Conservation (phyloP, 1,140 invertebrate species). For the Sycophaga agraensis region DNA sequence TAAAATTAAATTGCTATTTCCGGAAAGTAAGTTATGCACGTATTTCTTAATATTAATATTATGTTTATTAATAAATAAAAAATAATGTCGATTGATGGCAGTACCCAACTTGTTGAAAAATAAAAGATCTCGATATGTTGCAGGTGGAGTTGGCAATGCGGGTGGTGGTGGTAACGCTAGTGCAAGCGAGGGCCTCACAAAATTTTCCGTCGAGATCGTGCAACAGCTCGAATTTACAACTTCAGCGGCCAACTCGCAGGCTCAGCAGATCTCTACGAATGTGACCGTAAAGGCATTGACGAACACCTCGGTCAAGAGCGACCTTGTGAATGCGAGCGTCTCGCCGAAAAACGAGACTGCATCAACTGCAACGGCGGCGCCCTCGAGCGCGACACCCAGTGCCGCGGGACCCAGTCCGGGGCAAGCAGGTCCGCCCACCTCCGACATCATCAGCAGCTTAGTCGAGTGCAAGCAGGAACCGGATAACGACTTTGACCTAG, state of each 20-base stretch:
- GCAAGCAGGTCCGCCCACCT: constrained; percentile 21
- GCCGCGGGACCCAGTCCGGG: constrained; percentile 28
- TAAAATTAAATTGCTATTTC: too few relatives aligned
- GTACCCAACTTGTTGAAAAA: too few relatives aligned
- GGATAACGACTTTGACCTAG: constrained; percentile 80
- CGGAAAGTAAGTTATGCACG: too few relatives aligned
- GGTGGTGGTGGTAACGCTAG: constrained; percentile 18
- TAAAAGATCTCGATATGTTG: background rate
- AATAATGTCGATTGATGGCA: too few relatives aligned
- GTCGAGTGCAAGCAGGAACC: constrained; percentile 85
- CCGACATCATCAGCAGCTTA: constrained; percentile 60
- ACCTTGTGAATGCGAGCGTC: constrained; percentile 58
- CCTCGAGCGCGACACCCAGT: constrained; percentile 23
- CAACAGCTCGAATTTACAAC: constrained; percentile 86
- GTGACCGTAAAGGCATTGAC: constrained; percentile 88
- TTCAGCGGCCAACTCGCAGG: constrained; percentile 76
- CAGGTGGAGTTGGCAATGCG: constrained; percentile 42
- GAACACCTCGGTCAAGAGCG: constrained; percentile 79
- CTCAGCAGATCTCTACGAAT: constrained; percentile 89
- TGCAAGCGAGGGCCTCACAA: constrained; percentile 64
- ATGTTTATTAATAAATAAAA: too few relatives aligned
- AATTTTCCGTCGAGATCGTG: constrained; percentile 88
- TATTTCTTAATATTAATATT: too few relatives aligned
- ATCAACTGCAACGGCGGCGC: constrained; percentile 31
- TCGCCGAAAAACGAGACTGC: constrained; percentile 51